These are phyloP conservation scores for Physocephala rufipes DNA, from an alignment of 2,888 invertebrate genomes.

Conservation along the genomic window DNA sequence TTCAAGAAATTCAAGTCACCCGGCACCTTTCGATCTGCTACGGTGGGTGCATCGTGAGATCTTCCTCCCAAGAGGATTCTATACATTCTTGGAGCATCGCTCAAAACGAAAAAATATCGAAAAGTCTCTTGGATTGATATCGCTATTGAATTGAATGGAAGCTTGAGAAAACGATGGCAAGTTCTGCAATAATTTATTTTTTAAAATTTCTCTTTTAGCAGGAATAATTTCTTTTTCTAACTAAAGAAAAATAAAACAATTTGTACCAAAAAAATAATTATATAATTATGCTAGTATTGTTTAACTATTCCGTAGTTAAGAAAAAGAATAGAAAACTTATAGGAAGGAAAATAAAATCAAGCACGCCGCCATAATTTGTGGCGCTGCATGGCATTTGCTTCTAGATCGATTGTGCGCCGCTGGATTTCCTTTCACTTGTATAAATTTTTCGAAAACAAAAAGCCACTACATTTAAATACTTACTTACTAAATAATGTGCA, in stretches of 20 bases:
- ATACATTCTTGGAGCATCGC: background rate
- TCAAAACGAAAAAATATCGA: too few relatives aligned
- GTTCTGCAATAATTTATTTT: too few relatives aligned
- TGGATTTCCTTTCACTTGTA: background rate
- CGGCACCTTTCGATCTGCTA: too few relatives aligned
- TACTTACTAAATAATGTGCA: too few relatives aligned
- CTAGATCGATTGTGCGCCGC: background rate
- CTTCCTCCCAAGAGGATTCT: background rate
- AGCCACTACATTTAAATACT: too few relatives aligned
- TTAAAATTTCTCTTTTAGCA: background rate
- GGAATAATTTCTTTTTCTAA: constrained; percentile 2
- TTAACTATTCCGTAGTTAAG: background rate
- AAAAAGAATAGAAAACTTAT: constrained; percentile 8
- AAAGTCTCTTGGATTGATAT: too few relatives aligned
- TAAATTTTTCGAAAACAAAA: too few relatives aligned
- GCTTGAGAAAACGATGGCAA: too few relatives aligned
- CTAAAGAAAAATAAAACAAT: constrained; percentile 6
- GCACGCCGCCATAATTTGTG: too few relatives aligned
- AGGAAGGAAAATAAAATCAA: background rate
- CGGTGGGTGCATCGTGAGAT: background rate
- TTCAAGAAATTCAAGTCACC: too few relatives aligned
- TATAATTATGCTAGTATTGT: background rate
- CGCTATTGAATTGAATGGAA: too few relatives aligned
- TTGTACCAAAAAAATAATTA: background rate
- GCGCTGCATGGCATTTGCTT: too few relatives aligned